Percentiles rank a stretch among this genome's conserved stretches.
phyloP scores from a whole-genome alignment of 1,140 invertebrate genomes.

The Stratiolaelaps scimitus region DNA sequence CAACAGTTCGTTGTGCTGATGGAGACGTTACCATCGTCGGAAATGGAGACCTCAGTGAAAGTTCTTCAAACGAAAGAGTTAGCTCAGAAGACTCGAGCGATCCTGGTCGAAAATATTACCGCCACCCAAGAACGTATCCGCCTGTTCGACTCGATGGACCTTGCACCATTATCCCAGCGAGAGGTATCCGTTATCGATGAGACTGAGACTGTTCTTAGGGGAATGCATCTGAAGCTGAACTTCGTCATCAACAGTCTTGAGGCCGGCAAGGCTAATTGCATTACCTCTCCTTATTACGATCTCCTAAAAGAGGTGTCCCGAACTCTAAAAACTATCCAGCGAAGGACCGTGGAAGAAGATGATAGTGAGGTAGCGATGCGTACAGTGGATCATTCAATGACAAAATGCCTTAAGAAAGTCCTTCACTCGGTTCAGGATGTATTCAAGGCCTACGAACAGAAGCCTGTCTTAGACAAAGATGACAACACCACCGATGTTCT shows the following conservation, averaged over 20 bases:
- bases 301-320: neutral
- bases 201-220: neutral
- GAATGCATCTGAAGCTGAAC: too few species aligned
- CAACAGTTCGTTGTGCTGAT: conserved; percentile 38
- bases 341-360: neutral
- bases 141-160: neutral
- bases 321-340: neutral
- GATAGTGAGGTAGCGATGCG: neutral
- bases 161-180: neutral
- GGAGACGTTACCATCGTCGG: conserved; percentile 19
- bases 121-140: neutral
- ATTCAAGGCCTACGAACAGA: neutral
- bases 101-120: too few species aligned
- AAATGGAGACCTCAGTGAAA: too few species aligned
- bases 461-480: neutral
- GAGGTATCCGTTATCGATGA: neutral
- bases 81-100: too few species aligned
- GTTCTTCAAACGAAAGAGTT: too few species aligned
- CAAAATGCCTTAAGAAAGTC: conserved; percentile 9
- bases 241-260: too few species aligned
- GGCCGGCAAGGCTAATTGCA: neutral
- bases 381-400: neutral
- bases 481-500: neutral
- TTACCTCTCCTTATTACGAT: conserved; percentile 12
- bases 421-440: conserved; percentile 1